These are phyloP conservation scores for Sterna hirundo DNA, from an alignment of 2,113 vertebrate species.

Conservation along the genomic window DNA sequence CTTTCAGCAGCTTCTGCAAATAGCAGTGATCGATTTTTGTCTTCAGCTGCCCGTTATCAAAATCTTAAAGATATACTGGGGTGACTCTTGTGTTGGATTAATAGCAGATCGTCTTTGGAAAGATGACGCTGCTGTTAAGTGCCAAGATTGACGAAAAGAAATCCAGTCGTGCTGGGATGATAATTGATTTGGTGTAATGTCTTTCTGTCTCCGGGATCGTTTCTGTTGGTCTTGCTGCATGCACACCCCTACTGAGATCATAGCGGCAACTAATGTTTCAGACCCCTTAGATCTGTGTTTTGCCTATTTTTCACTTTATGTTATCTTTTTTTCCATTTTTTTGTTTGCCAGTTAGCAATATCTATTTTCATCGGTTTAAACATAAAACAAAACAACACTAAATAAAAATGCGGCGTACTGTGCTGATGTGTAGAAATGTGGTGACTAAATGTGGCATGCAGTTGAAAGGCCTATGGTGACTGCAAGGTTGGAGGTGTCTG, in stretches of 20 bases:
- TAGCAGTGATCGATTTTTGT: slow-evolving; percentile 29
- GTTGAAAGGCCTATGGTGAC: not conserved
- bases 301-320: not conserved
- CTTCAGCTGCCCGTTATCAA: slow-evolving; percentile 6
- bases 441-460: not conserved
- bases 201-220: not conserved
- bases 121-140: not conserved
- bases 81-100: slow-evolving; percentile 19
- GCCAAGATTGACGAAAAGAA: not conserved
- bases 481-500: not conserved
- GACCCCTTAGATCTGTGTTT: not conserved
- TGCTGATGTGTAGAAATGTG: not conserved
- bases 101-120: slow-evolving; percentile 19
- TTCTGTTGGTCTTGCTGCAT: not conserved
- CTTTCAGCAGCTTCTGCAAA: slow-evolving; percentile 25
- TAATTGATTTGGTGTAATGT: not conserved
- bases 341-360: not conserved
- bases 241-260: not conserved
- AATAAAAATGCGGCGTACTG: not conserved
- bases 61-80: not conserved
- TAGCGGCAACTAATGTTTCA: not conserved
- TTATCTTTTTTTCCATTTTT: not conserved
- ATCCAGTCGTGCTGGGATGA: not conserved
- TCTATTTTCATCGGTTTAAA: not conserved
- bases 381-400: not conserved